Evolutionary conservation across 2,113 vertebrate species (phyloP).

Genomic region (Gymnocephalus cernua): DNA sequence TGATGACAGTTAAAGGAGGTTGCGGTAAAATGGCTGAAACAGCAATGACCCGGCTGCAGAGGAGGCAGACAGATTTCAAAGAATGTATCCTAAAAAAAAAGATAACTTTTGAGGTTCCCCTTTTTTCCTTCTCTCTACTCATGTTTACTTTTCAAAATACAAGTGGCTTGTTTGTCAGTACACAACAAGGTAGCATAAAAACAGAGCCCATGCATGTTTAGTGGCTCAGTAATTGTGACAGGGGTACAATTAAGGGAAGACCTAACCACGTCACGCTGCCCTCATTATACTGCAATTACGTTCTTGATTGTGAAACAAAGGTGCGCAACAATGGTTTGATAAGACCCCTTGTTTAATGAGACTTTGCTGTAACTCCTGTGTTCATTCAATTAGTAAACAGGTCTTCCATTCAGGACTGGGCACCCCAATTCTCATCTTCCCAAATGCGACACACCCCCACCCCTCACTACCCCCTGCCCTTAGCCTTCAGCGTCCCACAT

Average conservation of each 20-base stretch:
- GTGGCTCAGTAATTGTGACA: conserved; percentile 61
- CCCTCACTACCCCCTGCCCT: conserved; percentile 59
- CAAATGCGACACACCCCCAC: conserved; percentile 73
- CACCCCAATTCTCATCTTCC: conserved; percentile 76
- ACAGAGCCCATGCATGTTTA: conserved; percentile 45
- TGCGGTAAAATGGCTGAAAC: conserved; percentile 46
- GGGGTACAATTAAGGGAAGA: conserved; percentile 61
- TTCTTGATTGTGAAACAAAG: conserved; percentile 74
- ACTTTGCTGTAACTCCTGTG: conserved; percentile 82
- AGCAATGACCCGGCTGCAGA: conserved; percentile 32
- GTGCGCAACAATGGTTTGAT: conserved; percentile 77
- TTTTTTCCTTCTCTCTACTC: conserved; percentile 12
- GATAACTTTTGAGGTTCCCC: conserved; percentile 42
- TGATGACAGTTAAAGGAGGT: conserved; percentile 41
- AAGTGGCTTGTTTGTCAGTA: conserved; percentile 16
- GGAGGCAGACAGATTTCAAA: conserved; percentile 42
- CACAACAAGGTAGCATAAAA: conserved; percentile 22
- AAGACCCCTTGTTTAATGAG: conserved; percentile 80
- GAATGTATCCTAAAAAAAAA: conserved; percentile 49
- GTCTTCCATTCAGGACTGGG: conserved; percentile 76
- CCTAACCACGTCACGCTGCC: conserved; percentile 61
- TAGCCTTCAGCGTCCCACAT: conserved; percentile 76
- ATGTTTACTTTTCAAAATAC: conserved; percentile 15
- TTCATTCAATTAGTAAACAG: conserved; percentile 84
- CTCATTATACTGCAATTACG: conserved; percentile 75